A percentile compares a stretch with the other conserved stretches of the same genome.
Evolutionary conservation across 2,888 invertebrate species (phyloP).

Genomic region (Habrosyne pyritoides): DNA sequence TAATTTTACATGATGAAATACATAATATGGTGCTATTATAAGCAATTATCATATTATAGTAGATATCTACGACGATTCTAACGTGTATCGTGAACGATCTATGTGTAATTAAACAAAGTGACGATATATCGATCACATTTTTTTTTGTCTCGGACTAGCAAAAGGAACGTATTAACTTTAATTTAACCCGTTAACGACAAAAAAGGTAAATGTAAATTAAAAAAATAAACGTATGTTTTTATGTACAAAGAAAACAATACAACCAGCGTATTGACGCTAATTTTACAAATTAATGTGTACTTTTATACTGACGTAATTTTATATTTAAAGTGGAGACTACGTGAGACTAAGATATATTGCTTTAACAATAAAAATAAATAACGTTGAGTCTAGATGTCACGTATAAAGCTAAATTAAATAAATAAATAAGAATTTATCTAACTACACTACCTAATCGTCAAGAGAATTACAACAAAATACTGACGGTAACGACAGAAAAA

Average conservation of each 20-base stretch:
- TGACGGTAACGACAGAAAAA: constrained; percentile 59
- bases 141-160: constrained; percentile 54
- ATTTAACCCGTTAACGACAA: constrained; percentile 47
- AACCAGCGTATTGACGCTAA: constrained; percentile 37
- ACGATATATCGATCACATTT: constrained; percentile 29
- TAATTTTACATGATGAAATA: constrained; percentile 9
- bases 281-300: constrained; percentile 29
- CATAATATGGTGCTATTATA: constrained; percentile 26
- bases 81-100: constrained; percentile 12
- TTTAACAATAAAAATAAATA: constrained; percentile 71
- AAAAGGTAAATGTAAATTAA: constrained; percentile 40
- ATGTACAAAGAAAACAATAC: constrained; percentile 35
- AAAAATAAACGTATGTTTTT: constrained; percentile 42
- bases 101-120: constrained; percentile 19
- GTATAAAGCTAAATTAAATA: constrained; percentile 73
- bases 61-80: too few species aligned
- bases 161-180: constrained; percentile 53
- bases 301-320: constrained; percentile 34
- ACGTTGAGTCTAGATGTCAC: constrained; percentile 62
- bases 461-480: constrained; percentile 76
- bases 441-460: constrained; percentile 73
- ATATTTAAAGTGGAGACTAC: constrained; percentile 59
- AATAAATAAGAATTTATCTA: constrained; percentile 80
- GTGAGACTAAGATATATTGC: constrained; percentile 59
- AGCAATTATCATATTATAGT: constrained; percentile 15